Evolutionary conservation across 2,797 vertebrate species (phyloP), one percentile per base, ranked within the genome.

Genomic region (Typhlichthys eigenmanni): DNA sequence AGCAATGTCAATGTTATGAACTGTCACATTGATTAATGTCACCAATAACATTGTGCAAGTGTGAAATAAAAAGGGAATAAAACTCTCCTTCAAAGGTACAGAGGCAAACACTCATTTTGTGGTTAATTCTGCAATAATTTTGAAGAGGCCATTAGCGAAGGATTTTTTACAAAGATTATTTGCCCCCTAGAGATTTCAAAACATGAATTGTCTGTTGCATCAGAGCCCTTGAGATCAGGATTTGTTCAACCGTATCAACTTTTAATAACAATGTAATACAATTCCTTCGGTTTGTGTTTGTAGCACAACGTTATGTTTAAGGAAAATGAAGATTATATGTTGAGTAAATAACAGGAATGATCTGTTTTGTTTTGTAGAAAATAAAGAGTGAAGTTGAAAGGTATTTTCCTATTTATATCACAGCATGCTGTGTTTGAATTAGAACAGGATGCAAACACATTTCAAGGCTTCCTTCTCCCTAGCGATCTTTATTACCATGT

Each of bases 81-180:
- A 2, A 48, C 47, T 12, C 12, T 48, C 47, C 47, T 13, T 12
- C 48, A 60, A 58, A 62, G 17, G 51, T 16, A 55, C 10, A 1
- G 7, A 49, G 34, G 24, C 43, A 50, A 38, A 38, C 24, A 38
- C 9, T 38, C 1, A 60, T 32, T 54, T 51, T 1, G 52, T 13
- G 55, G 5, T 62, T 45, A 48, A 17, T 56, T 32, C 52, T 12
- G 52, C 19, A 54, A 12, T 54, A 56, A 38, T 38, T 67, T 60
- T 65, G 53, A 62, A 19, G 60, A 60, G 45, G 17, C 62, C 57
- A 55, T 53, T 55, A 52, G 12, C 11, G 12, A 14, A 14, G 47
- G 47, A 48, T 14, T 48, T 5, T 48, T 13, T 48, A 38, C 38
- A 38, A 38, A 38, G 6, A 38, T 1, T 6, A 38, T 38, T 38